Evolutionary conservation across 2,113 vertebrate genomes (phyloP), one percentile per base, ranked within the genome.

Genomic region (Hucho hucho): DNA sequence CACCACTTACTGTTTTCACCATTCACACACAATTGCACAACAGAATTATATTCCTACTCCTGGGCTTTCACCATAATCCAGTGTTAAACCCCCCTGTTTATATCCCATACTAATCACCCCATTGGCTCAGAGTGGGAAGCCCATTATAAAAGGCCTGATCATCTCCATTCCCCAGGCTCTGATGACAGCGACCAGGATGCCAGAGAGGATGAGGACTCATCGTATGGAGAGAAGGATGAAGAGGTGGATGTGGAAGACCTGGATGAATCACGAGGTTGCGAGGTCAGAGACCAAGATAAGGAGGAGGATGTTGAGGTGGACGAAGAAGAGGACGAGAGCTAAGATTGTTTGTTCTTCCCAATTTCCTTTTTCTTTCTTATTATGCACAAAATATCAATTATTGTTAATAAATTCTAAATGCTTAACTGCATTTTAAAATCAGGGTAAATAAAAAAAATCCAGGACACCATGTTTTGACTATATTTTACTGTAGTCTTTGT

Each of bases 151-250:
- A 46, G 58, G 18, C 11, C 58, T 61, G n/a, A 22, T 61, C 58
- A 61, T 61, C 58, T 61, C n/a, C n/a, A 61, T 43, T 43, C 37
- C 37, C 37, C 9, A 43, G 37, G 37, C 37, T 92, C 92, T 11
- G 92, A 90, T 53, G 90, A 93, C 82, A 92, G 90, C 12, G 92
- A 93, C 22, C 89, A 88, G 78, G 91, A 89, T 1, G 89, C 73
- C 18, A 70, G 65, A 49, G 67, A 18, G 1, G 77, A 80, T 20
- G 78, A 72, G 28, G 83, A 84, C 11, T 83, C 75, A 1, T 82
- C 83, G 18, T 74, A 20, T 71, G 59, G 84, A 74, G 91, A 86
- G n/a, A 75, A 84, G 46, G 86, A 88, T 11, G 87, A 90, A 56
- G 84, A 87, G 69, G 76, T 43, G 37, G 37, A 43, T 9, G 37